Conservation (phyloP, 2,888 invertebrate genomes). For the Linnaemya tessellans region DNA sequence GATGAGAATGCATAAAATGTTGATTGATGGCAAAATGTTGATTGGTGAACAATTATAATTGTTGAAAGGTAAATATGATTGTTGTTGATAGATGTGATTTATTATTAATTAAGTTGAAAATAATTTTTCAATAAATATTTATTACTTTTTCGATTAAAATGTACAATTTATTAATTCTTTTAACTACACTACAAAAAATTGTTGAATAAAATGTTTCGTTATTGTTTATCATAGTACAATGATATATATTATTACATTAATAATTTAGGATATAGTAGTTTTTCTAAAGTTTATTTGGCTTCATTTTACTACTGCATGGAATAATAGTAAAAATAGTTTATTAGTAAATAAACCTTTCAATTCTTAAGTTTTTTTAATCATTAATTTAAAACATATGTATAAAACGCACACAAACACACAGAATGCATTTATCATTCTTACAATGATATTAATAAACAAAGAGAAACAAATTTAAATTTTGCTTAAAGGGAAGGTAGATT, state of each 20-base stretch:
- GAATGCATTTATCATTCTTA: conserved; percentile 1
- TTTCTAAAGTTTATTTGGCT: conserved; percentile 16
- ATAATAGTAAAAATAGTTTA: conserved; percentile 28
- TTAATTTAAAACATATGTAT: conserved; percentile 32
- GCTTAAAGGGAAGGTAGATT: background rate
- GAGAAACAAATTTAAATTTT: background rate
- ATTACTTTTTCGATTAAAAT: conserved; percentile 58
- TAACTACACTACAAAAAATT: conserved; percentile 77
- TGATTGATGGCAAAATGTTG: conserved; percentile 24
- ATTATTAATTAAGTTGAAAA: too few relatives aligned
- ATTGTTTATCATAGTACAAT: conserved; percentile 47
- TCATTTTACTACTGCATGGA: background rate
- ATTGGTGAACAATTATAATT: background rate
- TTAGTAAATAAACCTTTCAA: background rate
- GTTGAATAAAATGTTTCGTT: conserved; percentile 72
- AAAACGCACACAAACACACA: conserved; percentile 15
- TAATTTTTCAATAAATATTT: conserved; percentile 39
- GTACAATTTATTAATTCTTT: conserved; percentile 74
- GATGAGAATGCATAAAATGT: background rate
- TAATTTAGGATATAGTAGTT: conserved; percentile 48
- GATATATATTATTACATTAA: conserved; percentile 44
- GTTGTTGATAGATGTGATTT: background rate
- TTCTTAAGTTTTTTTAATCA: conserved; percentile 25
- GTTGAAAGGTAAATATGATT: background rate
- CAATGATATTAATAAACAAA: background rate